phyloP scores from a whole-genome alignment of 2,113 vertebrate species.

The Isichthys henryi region DNA sequence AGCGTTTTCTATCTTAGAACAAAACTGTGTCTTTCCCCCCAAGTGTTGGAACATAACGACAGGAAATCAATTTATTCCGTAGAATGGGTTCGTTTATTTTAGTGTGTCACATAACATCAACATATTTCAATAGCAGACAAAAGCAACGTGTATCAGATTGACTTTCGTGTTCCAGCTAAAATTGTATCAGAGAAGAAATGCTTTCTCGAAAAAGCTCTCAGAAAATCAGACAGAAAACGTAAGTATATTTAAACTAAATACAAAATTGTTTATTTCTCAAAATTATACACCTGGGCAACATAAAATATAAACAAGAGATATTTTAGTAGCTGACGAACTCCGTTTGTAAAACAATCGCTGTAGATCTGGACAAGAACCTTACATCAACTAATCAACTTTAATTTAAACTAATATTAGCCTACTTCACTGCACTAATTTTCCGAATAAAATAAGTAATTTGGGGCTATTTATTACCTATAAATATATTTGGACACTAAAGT shows the following conservation, averaged over 20 bases:
- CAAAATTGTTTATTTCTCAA: neutral
- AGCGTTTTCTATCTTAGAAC: slow-evolving; percentile 31
- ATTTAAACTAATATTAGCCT: neutral
- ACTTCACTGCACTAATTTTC: neutral
- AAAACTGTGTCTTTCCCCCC: slow-evolving; percentile 21
- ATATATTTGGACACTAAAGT: neutral
- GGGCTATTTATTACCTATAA: neutral
- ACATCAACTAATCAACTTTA: neutral
- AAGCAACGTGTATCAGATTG: neutral
- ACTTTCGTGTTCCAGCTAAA: neutral
- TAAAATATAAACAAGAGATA: neutral
- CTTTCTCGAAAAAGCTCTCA: neutral
- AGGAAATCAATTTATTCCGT: neutral
- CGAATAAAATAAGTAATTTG: neutral
- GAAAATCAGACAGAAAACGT: neutral
- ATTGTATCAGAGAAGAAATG: slow-evolving; percentile 8
- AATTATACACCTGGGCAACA: neutral
- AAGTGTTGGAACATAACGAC: neutral
- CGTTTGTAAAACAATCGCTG: neutral
- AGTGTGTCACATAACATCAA: neutral
- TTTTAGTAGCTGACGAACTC: neutral
- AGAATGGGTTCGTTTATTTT: neutral
- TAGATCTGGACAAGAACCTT: neutral
- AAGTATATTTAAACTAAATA: slow-evolving; percentile 21
- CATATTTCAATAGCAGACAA: neutral